A percentile compares a stretch with the other conserved stretches of the same genome.
Evolutionary conservation across 2,113 vertebrate genomes (phyloP).

Genomic region (Tympanuchus pallidicinctus): DNA sequence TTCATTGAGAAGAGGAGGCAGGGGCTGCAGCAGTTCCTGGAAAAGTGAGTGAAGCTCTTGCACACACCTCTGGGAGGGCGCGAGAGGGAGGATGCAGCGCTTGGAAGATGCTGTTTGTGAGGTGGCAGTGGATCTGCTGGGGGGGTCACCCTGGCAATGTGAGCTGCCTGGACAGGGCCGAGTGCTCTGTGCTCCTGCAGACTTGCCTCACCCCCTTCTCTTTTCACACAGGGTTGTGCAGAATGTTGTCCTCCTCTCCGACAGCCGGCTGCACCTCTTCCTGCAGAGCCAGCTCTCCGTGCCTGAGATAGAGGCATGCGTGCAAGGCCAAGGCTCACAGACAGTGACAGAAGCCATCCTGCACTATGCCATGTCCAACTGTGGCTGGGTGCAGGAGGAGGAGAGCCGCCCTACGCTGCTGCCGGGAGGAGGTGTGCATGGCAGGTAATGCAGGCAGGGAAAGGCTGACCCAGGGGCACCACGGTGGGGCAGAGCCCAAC

Average conservation of each 20-base stretch:
- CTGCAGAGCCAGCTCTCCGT: slow-evolving; percentile 94
- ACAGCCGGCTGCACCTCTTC: slow-evolving; percentile 97
- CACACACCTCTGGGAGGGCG: background rate
- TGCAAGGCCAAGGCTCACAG: slow-evolving; percentile 87
- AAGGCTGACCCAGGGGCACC: rapidly evolving
- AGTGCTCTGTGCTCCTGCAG: background rate
- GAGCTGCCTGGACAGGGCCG: background rate
- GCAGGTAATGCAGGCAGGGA: slow-evolving; percentile 31
- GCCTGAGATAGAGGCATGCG: slow-evolving; percentile 90
- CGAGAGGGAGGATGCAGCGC: background rate
- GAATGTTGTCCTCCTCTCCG: slow-evolving; percentile 93
- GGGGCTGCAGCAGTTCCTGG: slow-evolving; percentile 91
- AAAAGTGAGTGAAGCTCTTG: slow-evolving; percentile 79
- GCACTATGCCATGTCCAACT: slow-evolving; percentile 88
- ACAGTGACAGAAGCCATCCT: slow-evolving; percentile 91
- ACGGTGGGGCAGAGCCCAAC: background rate
- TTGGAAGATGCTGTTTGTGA: background rate
- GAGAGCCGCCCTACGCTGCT: background rate
- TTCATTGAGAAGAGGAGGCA: slow-evolving; percentile 91
- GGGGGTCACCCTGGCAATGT: background rate
- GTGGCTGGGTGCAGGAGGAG: slow-evolving; percentile 87
- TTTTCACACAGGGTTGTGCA: slow-evolving; percentile 83
- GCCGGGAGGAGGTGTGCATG: background rate
- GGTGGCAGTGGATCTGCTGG: background rate
- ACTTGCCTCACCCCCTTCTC: background rate